Conservation (phyloP, 2,113 vertebrate genomes). For the Urocynchramus pylzowi region DNA sequence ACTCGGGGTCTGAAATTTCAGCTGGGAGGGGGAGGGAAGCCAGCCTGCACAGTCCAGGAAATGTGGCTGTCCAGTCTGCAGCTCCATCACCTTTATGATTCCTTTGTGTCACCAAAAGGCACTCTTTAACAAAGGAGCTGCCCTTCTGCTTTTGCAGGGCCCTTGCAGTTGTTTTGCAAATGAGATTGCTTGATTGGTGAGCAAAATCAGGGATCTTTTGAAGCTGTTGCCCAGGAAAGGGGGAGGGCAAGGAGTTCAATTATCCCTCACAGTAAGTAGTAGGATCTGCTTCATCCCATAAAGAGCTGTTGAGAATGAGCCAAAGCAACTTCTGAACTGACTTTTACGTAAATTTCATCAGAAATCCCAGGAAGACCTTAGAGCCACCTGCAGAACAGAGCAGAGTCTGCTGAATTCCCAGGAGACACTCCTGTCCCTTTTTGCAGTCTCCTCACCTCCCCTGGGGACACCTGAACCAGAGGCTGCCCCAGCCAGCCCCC, state of each 20-base stretch:
- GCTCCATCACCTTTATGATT: conserved; percentile 45
- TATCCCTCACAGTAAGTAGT: background rate
- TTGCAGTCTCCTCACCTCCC: background rate
- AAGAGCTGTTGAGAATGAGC: background rate
- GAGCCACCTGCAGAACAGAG: background rate
- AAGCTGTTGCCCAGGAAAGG: conserved; percentile 36
- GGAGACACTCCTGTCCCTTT: background rate
- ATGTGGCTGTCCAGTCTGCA: background rate
- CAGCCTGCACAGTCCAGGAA: background rate
- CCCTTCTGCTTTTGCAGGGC: conserved; percentile 21
- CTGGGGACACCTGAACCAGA: background rate
- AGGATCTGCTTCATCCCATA: background rate
- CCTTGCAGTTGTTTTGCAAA: conserved; percentile 61
- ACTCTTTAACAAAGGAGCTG: conserved; percentile 19
- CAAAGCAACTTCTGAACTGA: background rate
- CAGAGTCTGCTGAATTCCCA: background rate
- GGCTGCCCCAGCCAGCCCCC: background rate
- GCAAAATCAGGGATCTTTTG: conserved; percentile 57
- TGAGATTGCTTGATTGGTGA: conserved; percentile 57
- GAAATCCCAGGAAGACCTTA: background rate
- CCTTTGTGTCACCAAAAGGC: conserved; percentile 44
- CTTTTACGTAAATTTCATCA: background rate
- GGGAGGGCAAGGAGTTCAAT: conserved; percentile 8
- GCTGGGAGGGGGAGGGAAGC: background rate
- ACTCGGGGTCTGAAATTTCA: background rate